Base-by-base conservation (phyloP, 2,888 invertebrate genomes). In the Dynastes hyllus region DNA sequence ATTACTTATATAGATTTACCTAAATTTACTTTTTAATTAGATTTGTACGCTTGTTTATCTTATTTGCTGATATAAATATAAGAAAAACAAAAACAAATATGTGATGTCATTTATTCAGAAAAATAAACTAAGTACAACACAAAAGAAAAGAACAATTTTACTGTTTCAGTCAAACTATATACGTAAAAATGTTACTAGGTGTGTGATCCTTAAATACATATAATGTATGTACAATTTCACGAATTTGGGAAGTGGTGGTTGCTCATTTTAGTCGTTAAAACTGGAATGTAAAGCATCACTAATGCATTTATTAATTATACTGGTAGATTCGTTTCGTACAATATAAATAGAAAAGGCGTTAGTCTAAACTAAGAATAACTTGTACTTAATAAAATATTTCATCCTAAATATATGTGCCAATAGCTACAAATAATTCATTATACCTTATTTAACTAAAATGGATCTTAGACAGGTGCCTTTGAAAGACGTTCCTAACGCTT, bases 211-310 rank as follows among this genome's bases (percentile, higher is more conserved):
- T 75, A 75, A 75, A 61, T 75, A 50, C 37, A 40, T 75, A 27
- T 75, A 71, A 40, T 75, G 22, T 75, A 75, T 75, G 61, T 75
- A 75, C 73, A 75, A 61, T 13, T 58, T 61, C 50, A 75, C 29
- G 73, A 75, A 51, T 69, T 69, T 40, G 11, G 13, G 9, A 22
- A 22, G n/a, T 58, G 73, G 27, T 75, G 40, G 45, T 75, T 75
- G 27, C 50, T 63, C 58, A 61, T 58, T 22, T 75, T 61, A 75
- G 45, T 75, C 61, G 61, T 53, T 77, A 66, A 77, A 55, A 67
- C 27, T 77, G 77, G 77, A 77, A 77, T 77, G 77, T 77, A 13
- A 63, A 58, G 77, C 77, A 53, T 77, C 77, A 77, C 77, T 77
- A 77, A 58, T 63, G 73, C 50, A 32, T 75, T 75, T 61, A 22